Evolutionary conservation across 2,797 vertebrate species (phyloP).

Genomic region (Oreonectes daqikongensis): DNA sequence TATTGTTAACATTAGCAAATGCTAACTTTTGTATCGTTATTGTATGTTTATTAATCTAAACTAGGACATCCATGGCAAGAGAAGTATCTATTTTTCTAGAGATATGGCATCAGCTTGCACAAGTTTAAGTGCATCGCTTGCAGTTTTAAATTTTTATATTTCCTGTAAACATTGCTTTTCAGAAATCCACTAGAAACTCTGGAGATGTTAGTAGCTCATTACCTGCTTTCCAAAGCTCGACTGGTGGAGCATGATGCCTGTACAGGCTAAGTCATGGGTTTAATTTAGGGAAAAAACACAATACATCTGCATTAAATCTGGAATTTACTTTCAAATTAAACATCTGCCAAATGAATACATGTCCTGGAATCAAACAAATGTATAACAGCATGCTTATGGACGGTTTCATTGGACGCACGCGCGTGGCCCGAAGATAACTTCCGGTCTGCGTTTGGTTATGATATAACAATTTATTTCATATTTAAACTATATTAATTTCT

Average conservation of each 20-base stretch:
- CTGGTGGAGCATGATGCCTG: background rate
- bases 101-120: background rate
- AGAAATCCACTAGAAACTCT: background rate
- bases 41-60: background rate
- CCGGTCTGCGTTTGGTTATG: too few species aligned
- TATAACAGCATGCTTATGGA: slow-evolving; percentile 3
- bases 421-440: too few species aligned
- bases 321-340: background rate
- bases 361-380: background rate
- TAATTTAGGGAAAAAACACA: background rate
- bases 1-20: too few species aligned
- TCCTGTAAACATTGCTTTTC: background rate
- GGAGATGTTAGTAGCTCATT: background rate
- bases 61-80: background rate
- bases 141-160: background rate
- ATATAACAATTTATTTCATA: too few species aligned
- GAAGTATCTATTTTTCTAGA: background rate
- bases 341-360: background rate
- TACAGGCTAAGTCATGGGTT: background rate
- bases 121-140: background rate
- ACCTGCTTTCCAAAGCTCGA: background rate
- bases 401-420: too few species aligned
- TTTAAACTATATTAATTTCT: too few species aligned
- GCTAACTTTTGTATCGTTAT: too few species aligned
- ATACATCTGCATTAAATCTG: background rate